Evolutionary conservation across 37 sponge, comb jelly and placozoan species (phyloP).

Genomic region (Mnemiopsis leidyi): DNA sequence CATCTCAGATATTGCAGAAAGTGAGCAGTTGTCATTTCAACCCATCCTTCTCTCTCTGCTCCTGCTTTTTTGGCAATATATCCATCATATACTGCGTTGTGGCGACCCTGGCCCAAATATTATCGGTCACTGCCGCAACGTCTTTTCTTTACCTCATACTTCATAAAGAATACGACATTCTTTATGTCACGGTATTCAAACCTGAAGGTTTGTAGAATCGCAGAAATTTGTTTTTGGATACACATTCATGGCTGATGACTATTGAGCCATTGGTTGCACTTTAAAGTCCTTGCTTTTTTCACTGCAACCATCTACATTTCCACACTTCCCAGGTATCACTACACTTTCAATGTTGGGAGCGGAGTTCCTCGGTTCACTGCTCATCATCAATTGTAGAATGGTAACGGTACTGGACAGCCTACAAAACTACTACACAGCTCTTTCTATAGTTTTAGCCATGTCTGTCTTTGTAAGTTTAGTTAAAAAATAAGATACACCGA

Average conservation of each 20-base stretch:
- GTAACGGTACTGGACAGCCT: neutral
- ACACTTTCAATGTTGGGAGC: neutral
- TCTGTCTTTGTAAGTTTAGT: slow-evolving; percentile 5
- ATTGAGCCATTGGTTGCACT: too few species aligned
- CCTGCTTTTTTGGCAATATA: slow-evolving; percentile 26
- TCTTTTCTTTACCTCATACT: neutral
- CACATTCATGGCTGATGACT: too few species aligned
- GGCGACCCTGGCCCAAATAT: neutral
- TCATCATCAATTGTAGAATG: neutral
- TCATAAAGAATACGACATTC: neutral
- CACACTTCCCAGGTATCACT: neutral
- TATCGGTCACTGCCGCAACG: neutral
- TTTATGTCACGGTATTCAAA: neutral
- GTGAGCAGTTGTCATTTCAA: slow-evolving; percentile 11
- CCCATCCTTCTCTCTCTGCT: neutral
- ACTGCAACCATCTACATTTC: too few species aligned
- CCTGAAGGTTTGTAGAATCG: neutral
- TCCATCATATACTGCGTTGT: neutral
- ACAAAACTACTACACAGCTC: neutral
- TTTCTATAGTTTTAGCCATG: neutral
- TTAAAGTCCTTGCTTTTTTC: too few species aligned
- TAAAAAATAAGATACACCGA: too few species aligned
- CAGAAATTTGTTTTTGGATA: neutral
- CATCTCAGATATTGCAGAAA: neutral
- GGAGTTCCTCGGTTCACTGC: slow-evolving; percentile 31